phyloP scores from a whole-genome alignment of 1,140 invertebrate species.

The Thalassaphorura encarpata region DNA sequence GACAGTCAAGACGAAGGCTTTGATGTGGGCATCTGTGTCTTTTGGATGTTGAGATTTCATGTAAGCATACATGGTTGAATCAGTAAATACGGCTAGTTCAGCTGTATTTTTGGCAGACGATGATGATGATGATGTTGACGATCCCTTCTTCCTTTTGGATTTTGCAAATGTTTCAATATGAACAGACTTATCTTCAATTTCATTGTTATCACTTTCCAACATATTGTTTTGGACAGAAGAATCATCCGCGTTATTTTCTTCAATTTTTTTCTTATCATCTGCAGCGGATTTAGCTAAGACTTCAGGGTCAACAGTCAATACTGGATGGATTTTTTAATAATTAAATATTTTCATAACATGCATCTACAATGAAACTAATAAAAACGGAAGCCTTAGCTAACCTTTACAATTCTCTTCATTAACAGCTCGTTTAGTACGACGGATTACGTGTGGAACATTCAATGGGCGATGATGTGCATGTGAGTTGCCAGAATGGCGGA shows the following conservation, averaged over 20 bases:
- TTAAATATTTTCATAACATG: no score
- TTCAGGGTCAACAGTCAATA: no score
- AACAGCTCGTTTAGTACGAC: neutral
- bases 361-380: neutral
- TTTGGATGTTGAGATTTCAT: constrained; percentile 33
- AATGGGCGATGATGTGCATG: neutral
- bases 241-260: neutral
- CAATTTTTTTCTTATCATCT: neutral
- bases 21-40: constrained; percentile 33
- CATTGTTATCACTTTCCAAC: neutral
- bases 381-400: neutral
- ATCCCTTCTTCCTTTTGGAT: neutral
- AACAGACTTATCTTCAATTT: neutral
- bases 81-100: constrained; percentile 37
- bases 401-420: neutral
- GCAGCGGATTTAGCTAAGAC: no score
- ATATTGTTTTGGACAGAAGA: neutral
- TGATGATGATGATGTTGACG: neutral
- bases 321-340: no score
- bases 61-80: constrained; percentile 33
- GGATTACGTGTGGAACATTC: neutral
- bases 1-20: constrained; percentile 35
- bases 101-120: constrained; percentile 15
- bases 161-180: neutral
- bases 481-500: neutral